Evolutionary conservation across 2,797 vertebrate genomes (phyloP).

Genomic region (Gila robusta): DNA sequence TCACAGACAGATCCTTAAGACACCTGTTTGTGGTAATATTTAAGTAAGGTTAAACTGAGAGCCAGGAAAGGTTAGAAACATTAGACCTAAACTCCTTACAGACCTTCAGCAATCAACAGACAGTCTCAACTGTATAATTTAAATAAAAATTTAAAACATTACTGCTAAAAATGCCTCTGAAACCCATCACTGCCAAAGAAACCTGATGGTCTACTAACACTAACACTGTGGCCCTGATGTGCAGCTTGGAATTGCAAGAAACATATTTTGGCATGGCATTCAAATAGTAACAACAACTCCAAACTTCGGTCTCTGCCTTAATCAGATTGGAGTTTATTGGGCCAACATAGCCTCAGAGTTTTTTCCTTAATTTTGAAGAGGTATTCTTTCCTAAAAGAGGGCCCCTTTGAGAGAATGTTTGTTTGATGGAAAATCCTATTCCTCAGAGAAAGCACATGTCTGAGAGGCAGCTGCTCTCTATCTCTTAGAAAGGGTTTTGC

Average conservation of each 20-base stretch:
- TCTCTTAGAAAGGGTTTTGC: conserved; percentile 76
- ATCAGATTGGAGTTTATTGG: conserved; percentile 65
- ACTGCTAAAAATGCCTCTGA: neutral
- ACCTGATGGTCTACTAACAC: conserved; percentile 21
- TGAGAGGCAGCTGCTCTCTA: conserved; percentile 77
- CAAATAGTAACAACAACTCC: conserved; percentile 39
- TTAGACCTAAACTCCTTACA: neutral
- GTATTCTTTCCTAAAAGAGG: conserved; percentile 71
- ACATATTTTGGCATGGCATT: conserved; percentile 18
- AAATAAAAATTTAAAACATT: neutral
- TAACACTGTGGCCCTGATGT: conserved; percentile 30
- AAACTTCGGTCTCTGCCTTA: conserved; percentile 50
- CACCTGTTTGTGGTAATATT: neutral
- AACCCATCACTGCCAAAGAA: neutral
- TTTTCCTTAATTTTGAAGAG: conserved; percentile 64
- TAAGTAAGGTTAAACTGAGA: neutral
- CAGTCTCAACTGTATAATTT: neutral
- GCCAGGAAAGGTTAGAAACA: neutral
- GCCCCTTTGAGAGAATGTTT: conserved; percentile 73
- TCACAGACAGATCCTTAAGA: neutral
- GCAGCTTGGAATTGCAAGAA: neutral
- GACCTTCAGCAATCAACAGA: neutral
- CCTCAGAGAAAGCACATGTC: conserved; percentile 78
- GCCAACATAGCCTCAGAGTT: conserved; percentile 67
- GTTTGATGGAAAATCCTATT: conserved; percentile 82